These are phyloP conservation scores for Protaetia brevitarsis DNA, from an alignment of 1,140 invertebrate genomes.

Conservation along the genomic window DNA sequence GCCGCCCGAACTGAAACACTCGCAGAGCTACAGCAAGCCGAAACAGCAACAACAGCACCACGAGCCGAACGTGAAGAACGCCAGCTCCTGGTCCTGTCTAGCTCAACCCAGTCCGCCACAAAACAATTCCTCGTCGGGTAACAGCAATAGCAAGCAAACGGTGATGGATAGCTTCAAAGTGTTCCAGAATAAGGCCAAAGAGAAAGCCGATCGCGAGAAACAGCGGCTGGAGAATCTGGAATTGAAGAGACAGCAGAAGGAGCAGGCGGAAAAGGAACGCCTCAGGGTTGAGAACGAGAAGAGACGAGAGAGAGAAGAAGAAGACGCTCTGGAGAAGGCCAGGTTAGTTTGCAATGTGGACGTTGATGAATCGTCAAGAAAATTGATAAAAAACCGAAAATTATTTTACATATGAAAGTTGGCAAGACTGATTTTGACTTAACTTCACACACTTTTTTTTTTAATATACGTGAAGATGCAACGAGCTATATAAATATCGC, in stretches of 20 bases:
- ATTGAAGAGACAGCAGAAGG: conserved; percentile 71
- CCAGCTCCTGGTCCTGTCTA: conserved; percentile 88
- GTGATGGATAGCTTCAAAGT: conserved; percentile 72
- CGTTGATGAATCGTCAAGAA: too few relatives aligned
- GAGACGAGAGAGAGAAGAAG: conserved; percentile 74
- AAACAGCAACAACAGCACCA: conserved; percentile 50
- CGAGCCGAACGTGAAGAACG: conserved; percentile 76
- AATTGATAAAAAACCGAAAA: too few relatives aligned
- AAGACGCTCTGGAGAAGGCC: conserved; percentile 70
- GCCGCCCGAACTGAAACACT: conserved; percentile 47
- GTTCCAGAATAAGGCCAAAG: conserved; percentile 93
- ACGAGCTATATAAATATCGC: too few relatives aligned
- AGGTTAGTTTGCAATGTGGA: conserved; percentile 48
- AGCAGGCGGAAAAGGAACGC: conserved; percentile 79
- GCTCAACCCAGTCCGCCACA: conserved; percentile 79
- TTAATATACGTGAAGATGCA: too few relatives aligned
- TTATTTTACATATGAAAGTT: too few relatives aligned
- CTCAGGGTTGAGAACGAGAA: conserved; percentile 75
- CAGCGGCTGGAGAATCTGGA: conserved; percentile 80
- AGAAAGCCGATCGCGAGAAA: conserved; percentile 88
- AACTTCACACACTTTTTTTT: too few relatives aligned
- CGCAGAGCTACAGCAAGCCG: conserved; percentile 30
- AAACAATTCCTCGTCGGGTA: conserved; percentile 54
- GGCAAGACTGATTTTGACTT: too few relatives aligned
- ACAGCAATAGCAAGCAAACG: conserved; percentile 57